Evolutionary conservation across 2,113 vertebrate genomes (phyloP).

Genomic region (Elanoides forficatus): DNA sequence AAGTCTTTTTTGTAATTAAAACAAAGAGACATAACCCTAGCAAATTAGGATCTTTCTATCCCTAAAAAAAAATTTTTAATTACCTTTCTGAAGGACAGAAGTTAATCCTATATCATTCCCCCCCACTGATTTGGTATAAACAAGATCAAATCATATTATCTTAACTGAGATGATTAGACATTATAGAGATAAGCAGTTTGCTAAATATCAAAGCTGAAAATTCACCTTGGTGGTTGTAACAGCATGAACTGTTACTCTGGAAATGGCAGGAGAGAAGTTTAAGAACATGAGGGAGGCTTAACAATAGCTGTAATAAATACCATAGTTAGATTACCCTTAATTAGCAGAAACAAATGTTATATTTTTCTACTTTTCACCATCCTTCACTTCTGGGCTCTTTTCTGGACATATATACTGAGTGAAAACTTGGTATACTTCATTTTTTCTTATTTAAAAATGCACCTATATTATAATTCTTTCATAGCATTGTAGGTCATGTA

Average conservation of each 20-base stretch:
- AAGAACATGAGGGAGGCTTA: neutral
- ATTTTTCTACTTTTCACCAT: neutral
- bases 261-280: neutral
- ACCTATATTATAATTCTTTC: neutral
- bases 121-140: neutral
- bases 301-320: neutral
- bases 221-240: neutral
- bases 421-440: neutral
- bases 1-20: neutral
- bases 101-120: neutral
- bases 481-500: neutral
- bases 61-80: neutral
- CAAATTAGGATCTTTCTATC: neutral
- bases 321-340: neutral
- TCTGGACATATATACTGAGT: neutral
- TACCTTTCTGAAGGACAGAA: neutral
- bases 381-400: neutral
- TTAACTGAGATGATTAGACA: neutral
- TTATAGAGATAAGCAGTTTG: neutral
- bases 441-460: neutral
- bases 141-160: neutral
- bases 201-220: neutral
- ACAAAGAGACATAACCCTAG: neutral
- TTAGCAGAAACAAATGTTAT: neutral
- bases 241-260: neutral